Evolutionary conservation across 2,113 vertebrate species (phyloP), one percentile per base, ranked within the genome.

Genomic region (Sebastes fasciatus): DNA sequence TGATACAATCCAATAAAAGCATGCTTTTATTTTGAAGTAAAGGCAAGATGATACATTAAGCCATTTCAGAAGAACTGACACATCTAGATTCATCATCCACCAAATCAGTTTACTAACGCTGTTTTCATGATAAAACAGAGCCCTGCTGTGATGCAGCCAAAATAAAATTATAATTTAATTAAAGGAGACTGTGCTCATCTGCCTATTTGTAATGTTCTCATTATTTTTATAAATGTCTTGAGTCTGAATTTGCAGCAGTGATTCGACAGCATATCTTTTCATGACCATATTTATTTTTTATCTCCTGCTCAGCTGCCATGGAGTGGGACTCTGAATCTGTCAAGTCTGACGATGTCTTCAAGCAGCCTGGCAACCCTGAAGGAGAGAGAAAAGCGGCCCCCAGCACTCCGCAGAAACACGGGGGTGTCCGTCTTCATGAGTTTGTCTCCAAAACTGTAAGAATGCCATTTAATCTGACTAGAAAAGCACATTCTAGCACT

Each of bases 381-480:
- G 88, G 52, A 0, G 94, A 96, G 6, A 80, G 23, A 14, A 94
- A 67, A 26, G 62, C 55, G 4, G 84, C 86, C 49, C 92, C 95
- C 12, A 86, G 94, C 82, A 99, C 98, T 8, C 97, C 97, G 0
- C 97, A 97, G 82, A 94, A 17, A 91, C 96, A 89, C 0, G 95
- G 94, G 1, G 94, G 96, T 10, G 94, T 96, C 84, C 96, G 97
- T 66, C 94, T 96, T 55, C 98, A 99, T 0, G 97, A 98, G 74
- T 99, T 99, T 45, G 96, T 97, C 17, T 98, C 98, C 0, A 99
- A 99, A 94, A 99, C 98, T 85, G 98, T 99, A 94, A 88, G 83
- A 57, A 5, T 54, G 11, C 6, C 13, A 72, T n/a, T 70, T 65
- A 49, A 67, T 63, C 21, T 19, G 2, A 70, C 4, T 17, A 62